Evolutionary conservation across 1,140 invertebrate genomes (phyloP).

Genomic region (Tetramorium alpestre): DNA sequence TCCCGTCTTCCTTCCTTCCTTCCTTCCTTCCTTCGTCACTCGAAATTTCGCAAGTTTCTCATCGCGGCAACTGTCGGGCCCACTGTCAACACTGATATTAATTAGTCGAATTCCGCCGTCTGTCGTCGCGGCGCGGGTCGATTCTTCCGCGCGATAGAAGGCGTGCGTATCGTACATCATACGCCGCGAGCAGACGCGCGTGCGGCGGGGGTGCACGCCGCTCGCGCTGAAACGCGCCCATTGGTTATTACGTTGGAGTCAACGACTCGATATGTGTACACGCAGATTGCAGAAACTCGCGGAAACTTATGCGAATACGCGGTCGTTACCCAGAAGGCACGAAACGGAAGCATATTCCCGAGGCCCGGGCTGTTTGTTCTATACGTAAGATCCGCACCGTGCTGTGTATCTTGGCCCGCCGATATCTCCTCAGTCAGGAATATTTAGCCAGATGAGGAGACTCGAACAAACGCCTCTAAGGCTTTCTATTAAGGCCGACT

Average conservation of each 20-base stretch:
- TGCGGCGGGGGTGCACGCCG: not conserved
- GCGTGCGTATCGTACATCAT: slow-evolving; percentile 39
- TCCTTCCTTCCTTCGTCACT: slow-evolving; percentile 48
- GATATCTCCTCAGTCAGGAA: slow-evolving; percentile 83
- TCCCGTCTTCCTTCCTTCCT: slow-evolving; percentile 19
- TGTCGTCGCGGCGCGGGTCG: slow-evolving; percentile 15
- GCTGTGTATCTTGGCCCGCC: slow-evolving; percentile 83
- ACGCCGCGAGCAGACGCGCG: slow-evolving; percentile 27
- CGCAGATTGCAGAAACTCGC: slow-evolving; percentile 75
- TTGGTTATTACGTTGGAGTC: slow-evolving; percentile 72
- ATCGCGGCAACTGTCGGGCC: slow-evolving; percentile 45
- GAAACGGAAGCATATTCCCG: slow-evolving; percentile 75
- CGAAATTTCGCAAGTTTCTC: slow-evolving; percentile 64
- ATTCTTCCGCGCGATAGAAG: slow-evolving; percentile 62
- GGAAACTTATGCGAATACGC: slow-evolving; percentile 73
- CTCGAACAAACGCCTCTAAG: slow-evolving; percentile 86
- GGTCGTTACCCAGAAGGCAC: slow-evolving; percentile 73
- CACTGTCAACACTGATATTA: slow-evolving; percentile 75
- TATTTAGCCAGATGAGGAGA: slow-evolving; percentile 86
- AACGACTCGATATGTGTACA: slow-evolving; percentile 73
- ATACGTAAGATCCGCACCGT: slow-evolving; percentile 81
- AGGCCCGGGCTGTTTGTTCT: slow-evolving; percentile 80
- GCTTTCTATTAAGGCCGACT: slow-evolving; percentile 86
- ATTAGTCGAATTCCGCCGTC: slow-evolving; percentile 72
- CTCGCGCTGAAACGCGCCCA: slow-evolving; percentile 53